A percentile compares a stretch with the other conserved stretches of the same genome.
Conservation (phyloP, 2,888 invertebrate species). For the Leptopilina syphax region DNA sequence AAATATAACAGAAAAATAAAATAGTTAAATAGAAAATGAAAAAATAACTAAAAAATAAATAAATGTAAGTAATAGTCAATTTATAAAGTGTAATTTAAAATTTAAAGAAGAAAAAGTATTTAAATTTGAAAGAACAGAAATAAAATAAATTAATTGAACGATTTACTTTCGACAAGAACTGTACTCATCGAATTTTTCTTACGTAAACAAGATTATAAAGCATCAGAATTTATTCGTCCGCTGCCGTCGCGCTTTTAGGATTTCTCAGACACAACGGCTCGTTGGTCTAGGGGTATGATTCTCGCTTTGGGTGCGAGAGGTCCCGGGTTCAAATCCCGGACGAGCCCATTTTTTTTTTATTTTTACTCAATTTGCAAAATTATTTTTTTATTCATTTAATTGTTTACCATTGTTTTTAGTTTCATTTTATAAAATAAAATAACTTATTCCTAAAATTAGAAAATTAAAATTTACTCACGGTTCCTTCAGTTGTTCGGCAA, state of each 20-base stretch:
- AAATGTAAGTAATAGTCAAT: no score
- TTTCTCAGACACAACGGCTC: slow-evolving; percentile 75
- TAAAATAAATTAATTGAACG: background rate
- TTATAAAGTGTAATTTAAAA: no score
- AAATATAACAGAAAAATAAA: no score
- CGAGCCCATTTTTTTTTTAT: slow-evolving; percentile 78
- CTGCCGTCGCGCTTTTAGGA: background rate
- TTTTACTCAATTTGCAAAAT: background rate
- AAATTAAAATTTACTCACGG: no score
- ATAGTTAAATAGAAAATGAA: no score
- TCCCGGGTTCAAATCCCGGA: slow-evolving; percentile 86
- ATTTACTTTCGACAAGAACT: background rate
- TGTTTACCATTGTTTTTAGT: background rate
- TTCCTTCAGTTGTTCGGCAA: no score
- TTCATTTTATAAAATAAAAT: background rate
- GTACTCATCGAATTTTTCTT: background rate
- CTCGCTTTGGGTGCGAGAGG: slow-evolving; percentile 85
- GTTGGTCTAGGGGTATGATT: slow-evolving; percentile 86
- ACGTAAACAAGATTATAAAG: background rate
- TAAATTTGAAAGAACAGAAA: no score
- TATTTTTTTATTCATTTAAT: background rate
- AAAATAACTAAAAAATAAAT: no score
- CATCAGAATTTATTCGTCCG: background rate
- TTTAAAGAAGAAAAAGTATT: background rate
- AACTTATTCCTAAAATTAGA: no score